A percentile compares a stretch with the other conserved stretches of the same genome.
These are phyloP conservation scores for Aleiodes testaceus DNA, from an alignment of 2,888 invertebrate species.

Conservation along the genomic window DNA sequence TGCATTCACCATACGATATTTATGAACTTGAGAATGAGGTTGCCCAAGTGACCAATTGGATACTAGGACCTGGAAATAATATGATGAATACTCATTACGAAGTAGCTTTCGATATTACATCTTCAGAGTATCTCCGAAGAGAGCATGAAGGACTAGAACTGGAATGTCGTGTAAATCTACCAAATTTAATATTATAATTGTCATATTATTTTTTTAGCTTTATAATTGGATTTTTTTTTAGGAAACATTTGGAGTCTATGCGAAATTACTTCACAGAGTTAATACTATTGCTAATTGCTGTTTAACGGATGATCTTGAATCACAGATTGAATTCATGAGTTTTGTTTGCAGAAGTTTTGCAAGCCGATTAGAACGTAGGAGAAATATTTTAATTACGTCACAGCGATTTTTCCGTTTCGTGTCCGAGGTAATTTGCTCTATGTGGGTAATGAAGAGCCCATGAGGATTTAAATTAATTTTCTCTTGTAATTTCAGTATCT, in stretches of 20 bases:
- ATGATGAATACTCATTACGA: conserved; percentile 81
- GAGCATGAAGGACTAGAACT: conserved; percentile 85
- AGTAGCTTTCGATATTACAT: conserved; percentile 82
- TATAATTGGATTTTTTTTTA: conserved; percentile 55
- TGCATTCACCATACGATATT: conserved; percentile 78
- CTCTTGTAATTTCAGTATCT: conserved; percentile 74
- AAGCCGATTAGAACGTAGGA: conserved; percentile 81
- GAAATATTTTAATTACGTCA: conserved; percentile 84
- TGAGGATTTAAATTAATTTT: neutral
- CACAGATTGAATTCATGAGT: conserved; percentile 87
- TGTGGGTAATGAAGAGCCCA: neutral
- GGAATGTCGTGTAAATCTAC: conserved; percentile 79
- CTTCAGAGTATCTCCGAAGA: conserved; percentile 82
- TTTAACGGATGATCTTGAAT: conserved; percentile 77
- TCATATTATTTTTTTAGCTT: neutral
- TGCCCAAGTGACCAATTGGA: conserved; percentile 85
- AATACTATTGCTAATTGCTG: conserved; percentile 75
- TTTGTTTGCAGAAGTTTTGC: conserved; percentile 87
- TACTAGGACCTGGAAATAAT: conserved; percentile 83
- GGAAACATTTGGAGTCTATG: conserved; percentile 87
- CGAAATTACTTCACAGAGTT: conserved; percentile 83
- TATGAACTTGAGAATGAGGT: conserved; percentile 78
- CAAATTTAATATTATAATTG: neutral
- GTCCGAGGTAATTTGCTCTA: conserved; percentile 76
- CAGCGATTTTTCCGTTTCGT: conserved; percentile 84